These are phyloP conservation scores for Epistrophe grossulariae DNA, from an alignment of 2,888 invertebrate species.

Conservation along the genomic window DNA sequence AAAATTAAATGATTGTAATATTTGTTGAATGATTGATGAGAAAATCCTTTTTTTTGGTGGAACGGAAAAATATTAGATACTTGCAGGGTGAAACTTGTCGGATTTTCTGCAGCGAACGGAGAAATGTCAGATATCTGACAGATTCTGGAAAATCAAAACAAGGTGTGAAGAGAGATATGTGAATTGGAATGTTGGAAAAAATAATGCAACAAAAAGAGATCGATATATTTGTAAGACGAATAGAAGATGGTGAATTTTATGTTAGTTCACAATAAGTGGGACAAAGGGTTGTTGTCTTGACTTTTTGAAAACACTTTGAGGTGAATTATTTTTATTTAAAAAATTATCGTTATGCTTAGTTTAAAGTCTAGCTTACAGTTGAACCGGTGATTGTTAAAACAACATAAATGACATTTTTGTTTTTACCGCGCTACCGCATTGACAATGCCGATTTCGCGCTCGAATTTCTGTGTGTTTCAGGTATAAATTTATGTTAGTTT, in stretches of 20 bases:
- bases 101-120: conserved; percentile 40
- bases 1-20: neutral
- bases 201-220: conserved; percentile 38
- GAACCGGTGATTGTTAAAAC: too few species aligned
- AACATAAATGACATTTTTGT: too few species aligned
- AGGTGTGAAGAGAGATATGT: conserved; percentile 17
- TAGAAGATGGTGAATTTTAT: neutral
- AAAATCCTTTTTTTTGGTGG: conserved; percentile 27
- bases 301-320: neutral
- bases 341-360: too few species aligned
- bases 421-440: too few species aligned
- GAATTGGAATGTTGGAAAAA: conserved; percentile 19
- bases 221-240: neutral
- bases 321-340: too few species aligned
- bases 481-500: too few species aligned
- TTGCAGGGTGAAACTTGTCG: conserved; percentile 52
- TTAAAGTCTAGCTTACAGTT: too few species aligned
- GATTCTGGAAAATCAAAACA: conserved; percentile 36
- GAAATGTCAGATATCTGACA: conserved; percentile 65
- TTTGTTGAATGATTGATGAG: neutral
- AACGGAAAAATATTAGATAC: conserved; percentile 15
- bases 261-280: neutral
- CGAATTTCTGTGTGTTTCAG: too few species aligned
- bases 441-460: too few species aligned
- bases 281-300: neutral